Percentiles rank a stretch among this genome's conserved stretches.
Conservation (phyloP, 1,140 invertebrate genomes). For the Nixonia krombeini region DNA sequence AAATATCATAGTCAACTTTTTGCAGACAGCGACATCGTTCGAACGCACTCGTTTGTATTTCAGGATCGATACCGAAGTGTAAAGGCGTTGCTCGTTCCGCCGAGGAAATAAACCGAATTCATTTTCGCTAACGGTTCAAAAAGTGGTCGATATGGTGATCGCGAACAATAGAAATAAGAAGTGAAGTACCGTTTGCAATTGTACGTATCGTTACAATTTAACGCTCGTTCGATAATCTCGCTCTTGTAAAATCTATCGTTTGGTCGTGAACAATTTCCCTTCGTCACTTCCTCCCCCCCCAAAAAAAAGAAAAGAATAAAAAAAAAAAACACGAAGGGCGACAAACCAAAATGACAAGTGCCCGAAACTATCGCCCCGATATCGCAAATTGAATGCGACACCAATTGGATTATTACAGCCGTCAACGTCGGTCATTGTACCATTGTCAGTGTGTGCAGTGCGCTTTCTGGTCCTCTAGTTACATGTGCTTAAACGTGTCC, state of each 20-base stretch:
- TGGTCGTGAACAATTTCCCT: constrained; percentile 16
- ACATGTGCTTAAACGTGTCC: constrained; percentile 32
- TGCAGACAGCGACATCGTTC: background rate
- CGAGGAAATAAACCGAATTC: constrained; percentile 11
- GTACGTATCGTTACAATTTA: background rate
- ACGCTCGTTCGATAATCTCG: too few relatives aligned
- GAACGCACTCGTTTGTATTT: background rate
- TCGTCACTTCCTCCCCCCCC: background rate
- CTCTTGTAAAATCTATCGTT: constrained; percentile 1
- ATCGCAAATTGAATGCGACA: constrained; percentile 38
- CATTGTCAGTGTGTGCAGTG: constrained; percentile 71
- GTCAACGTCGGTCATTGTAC: constrained; percentile 47
- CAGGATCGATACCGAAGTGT: background rate
- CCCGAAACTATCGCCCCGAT: constrained; percentile 31
- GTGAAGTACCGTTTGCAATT: too few relatives aligned
- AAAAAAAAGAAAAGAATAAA: constrained; percentile 31
- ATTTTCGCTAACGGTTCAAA: constrained; percentile 11
- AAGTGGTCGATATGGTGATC: background rate
- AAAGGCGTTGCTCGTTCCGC: background rate
- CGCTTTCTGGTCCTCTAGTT: constrained; percentile 62
- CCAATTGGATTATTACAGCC: constrained; percentile 29
- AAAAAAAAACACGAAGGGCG: constrained; percentile 29
- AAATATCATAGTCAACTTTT: background rate
- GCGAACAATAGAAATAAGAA: background rate
- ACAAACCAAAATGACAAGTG: too few relatives aligned